Percentiles rank a stretch among this genome's conserved stretches.
Conservation (phyloP, 2,113 vertebrate species). For the Platichthys flesus region DNA sequence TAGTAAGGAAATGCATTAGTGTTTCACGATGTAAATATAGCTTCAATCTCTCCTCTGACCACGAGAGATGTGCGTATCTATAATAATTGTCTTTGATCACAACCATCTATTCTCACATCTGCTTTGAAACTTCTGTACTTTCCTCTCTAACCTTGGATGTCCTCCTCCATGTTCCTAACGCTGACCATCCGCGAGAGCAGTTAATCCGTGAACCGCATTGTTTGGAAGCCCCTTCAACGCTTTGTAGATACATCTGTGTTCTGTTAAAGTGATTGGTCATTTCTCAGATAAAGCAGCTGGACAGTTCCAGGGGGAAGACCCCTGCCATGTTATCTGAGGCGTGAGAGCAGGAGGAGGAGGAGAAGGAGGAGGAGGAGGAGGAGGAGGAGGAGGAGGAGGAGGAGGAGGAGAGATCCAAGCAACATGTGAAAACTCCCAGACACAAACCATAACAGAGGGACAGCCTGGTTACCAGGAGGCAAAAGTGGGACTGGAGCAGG, state of each 20-base stretch:
- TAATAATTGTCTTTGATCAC: conserved; percentile 47
- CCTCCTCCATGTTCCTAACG: conserved; percentile 55
- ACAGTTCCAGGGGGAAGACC: conserved; percentile 78
- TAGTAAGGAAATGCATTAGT: background rate
- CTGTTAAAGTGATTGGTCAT: conserved; percentile 79
- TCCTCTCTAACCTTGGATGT: conserved; percentile 59
- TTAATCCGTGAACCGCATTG: conserved; percentile 69
- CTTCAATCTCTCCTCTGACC: conserved; percentile 2
- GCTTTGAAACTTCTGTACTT: conserved; percentile 64
- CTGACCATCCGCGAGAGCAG: conserved; percentile 61
- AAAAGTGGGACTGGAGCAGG: conserved; percentile 28
- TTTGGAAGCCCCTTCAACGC: conserved; percentile 69
- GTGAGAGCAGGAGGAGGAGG: conserved; percentile 54
- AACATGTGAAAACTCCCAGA: conserved; percentile 76
- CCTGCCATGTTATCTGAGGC: conserved; percentile 77
- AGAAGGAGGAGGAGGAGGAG: conserved; percentile 34
- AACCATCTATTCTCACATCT: conserved; percentile 63
- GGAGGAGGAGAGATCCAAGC: conserved; percentile 60
- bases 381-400: conserved; percentile 53
- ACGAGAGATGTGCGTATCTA: conserved; percentile 14
- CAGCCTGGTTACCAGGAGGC: conserved; percentile 64
- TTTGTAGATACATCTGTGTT: conserved; percentile 80
- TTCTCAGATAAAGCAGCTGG: conserved; percentile 79
- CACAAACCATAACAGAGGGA: conserved; percentile 70
- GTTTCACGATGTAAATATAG: background rate